Conservation (phyloP, 2,888 invertebrate species). For the Agriotes lineatus region DNA sequence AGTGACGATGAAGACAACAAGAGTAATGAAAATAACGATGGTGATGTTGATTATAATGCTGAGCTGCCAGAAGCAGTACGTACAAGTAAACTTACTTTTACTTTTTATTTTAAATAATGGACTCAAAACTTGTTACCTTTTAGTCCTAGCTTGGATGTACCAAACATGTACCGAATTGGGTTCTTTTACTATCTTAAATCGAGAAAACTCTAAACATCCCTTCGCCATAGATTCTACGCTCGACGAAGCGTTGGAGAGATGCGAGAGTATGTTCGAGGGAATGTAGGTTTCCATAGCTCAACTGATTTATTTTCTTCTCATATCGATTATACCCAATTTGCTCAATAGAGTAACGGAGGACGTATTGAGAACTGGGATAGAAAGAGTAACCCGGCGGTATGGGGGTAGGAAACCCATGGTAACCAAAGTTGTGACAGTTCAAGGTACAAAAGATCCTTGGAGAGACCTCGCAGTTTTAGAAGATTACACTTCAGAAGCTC, state of each 20-base stretch:
- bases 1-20: neutral
- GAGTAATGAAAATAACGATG: neutral
- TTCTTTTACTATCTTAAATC: neutral
- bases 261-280: neutral
- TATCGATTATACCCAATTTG: too few species aligned
- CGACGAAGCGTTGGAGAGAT: neutral
- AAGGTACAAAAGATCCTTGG: too few species aligned
- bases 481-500: slow-evolving; percentile 18
- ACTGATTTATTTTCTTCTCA: too few species aligned
- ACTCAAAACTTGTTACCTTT: neutral
- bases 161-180: too few species aligned
- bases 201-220: neutral
- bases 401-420: slow-evolving; percentile 25
- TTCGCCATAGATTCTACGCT: neutral
- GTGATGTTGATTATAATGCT: too few species aligned
- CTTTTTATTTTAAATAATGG: neutral
- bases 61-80: neutral
- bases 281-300: neutral
- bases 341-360: slow-evolving; percentile 25
- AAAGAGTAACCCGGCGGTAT: too few species aligned
- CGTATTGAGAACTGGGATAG: too few species aligned
- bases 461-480: too few species aligned
- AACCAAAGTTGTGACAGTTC: slow-evolving; percentile 17
- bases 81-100: too few species aligned
- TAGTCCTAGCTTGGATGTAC: neutral